Evolutionary conservation across 1,140 invertebrate species (phyloP).

Genomic region (Phthorimaea operculella): DNA sequence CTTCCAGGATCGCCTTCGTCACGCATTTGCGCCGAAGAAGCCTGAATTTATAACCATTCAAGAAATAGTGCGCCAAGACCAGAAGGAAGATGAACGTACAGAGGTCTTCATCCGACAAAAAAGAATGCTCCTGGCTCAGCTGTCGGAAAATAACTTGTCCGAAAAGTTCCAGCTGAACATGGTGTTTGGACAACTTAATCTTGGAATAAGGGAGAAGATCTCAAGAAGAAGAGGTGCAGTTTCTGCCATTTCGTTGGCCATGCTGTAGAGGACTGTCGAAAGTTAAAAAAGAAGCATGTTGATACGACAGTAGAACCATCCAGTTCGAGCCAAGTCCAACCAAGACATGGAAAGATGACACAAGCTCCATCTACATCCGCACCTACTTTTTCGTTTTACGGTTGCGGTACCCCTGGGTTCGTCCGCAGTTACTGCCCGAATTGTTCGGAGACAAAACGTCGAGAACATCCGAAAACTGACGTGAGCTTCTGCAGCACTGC

Average conservation of each 20-base stretch:
- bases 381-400: neutral
- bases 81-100: neutral
- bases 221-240: neutral
- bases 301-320: neutral
- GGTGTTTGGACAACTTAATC: neutral
- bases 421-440: neutral
- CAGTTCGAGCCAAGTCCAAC: neutral
- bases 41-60: neutral
- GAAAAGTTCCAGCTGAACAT: neutral
- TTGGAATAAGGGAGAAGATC: neutral
- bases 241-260: neutral
- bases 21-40: conserved; percentile 1
- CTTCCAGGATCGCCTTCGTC: neutral
- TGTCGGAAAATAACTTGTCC: neutral
- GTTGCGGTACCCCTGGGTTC: conserved; percentile 1
- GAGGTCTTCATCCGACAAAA: neutral
- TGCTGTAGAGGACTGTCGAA: neutral
- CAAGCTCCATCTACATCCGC: conserved; percentile 1
- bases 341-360: neutral
- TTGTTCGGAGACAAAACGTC: neutral
- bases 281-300: neutral
- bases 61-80: neutral
- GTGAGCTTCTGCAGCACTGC: neutral
- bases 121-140: neutral
- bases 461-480: neutral